Base-by-base conservation (phyloP, 2,888 invertebrate genomes). In the Xestia sexstrigata region DNA sequence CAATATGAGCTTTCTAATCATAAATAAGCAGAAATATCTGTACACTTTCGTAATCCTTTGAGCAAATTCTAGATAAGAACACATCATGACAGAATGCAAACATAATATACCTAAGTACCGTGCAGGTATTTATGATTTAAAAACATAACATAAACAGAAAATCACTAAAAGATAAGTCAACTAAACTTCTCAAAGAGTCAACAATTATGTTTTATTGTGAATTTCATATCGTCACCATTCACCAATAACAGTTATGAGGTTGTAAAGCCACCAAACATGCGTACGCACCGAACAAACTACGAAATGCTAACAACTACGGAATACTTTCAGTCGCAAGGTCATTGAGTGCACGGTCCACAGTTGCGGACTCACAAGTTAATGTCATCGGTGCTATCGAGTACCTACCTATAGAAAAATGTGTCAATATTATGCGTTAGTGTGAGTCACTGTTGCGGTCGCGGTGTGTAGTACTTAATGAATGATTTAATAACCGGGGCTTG, bases 351-450 rank as follows among this genome's bases (percentile, higher is more conserved):
- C 15, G n/a, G n/a, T 67, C 4, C 35, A 69, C 39, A 73, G 70
- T 67, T 58, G 62, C 58, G 20, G 7, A 58, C 52, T 30, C 39
- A 35, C 30, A 62, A 82, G 66, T 83, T 60, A 55, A 73, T 81
- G 71, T 58, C 78, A 82, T 82, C 83, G 83, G 63, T 68, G 49
- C 52, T 47, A 68, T 60, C 17, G 49, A 62, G 70, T 66, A 58
- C 68, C 55, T 63, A 47, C 47, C 62, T 47, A 55, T 17, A 47
- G 55, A 71, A 83, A 86, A 86, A 84, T 76, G 68, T 76, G 80
- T 83, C 84, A 84, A 83, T 86, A 84, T 83, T 86, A 86, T 86
- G 71, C 76, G 68, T 66, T 35, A 39, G 49, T 52, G 69, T 84
- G 87, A 83, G n/a, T 86, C 87, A 84, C 55, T 52, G 55, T 39